These are phyloP conservation scores for Rotaria macrura DNA, from an alignment of 2,888 invertebrate species.

Conservation along the genomic window DNA sequence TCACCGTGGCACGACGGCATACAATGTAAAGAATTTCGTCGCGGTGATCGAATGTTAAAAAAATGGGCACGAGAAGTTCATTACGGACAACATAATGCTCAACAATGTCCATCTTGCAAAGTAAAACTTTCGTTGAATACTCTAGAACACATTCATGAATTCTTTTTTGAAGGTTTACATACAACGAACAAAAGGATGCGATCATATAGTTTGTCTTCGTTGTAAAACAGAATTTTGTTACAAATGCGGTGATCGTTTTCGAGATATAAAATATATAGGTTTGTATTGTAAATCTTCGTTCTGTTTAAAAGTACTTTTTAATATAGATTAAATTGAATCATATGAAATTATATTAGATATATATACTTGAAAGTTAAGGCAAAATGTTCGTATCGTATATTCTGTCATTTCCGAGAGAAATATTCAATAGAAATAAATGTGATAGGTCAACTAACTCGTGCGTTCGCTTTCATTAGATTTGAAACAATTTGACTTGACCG, in stretches of 20 bases:
- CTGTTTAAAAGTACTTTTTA: too few relatives aligned
- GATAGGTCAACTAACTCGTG: too few relatives aligned
- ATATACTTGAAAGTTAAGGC: too few relatives aligned
- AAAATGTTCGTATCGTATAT: too few relatives aligned
- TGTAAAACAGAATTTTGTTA: conserved; percentile 51
- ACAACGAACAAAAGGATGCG: conserved; percentile 50
- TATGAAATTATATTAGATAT: too few relatives aligned
- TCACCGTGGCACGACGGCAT: conserved; percentile 48
- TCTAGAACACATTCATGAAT: conserved; percentile 30
- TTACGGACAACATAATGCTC: conserved; percentile 49
- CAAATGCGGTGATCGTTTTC: conserved; percentile 48
- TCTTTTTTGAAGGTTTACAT: conserved; percentile 44
- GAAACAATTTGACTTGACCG: too few relatives aligned
- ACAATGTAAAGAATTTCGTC: conserved; percentile 46
- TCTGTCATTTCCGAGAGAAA: too few relatives aligned
- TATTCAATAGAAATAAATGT: too few relatives aligned
- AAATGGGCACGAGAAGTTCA: conserved; percentile 48
- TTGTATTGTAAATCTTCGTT: too few relatives aligned
- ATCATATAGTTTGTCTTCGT: conserved; percentile 44
- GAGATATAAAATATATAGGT: conserved; percentile 41
- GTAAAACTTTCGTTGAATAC: not conserved
- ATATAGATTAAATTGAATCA: too few relatives aligned
- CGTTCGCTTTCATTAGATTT: too few relatives aligned
- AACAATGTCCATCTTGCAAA: conserved; percentile 50
- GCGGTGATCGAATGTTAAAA: conserved; percentile 48